Evolutionary conservation across 2,888 invertebrate species (phyloP).

Genomic region (Apamea sordens): DNA sequence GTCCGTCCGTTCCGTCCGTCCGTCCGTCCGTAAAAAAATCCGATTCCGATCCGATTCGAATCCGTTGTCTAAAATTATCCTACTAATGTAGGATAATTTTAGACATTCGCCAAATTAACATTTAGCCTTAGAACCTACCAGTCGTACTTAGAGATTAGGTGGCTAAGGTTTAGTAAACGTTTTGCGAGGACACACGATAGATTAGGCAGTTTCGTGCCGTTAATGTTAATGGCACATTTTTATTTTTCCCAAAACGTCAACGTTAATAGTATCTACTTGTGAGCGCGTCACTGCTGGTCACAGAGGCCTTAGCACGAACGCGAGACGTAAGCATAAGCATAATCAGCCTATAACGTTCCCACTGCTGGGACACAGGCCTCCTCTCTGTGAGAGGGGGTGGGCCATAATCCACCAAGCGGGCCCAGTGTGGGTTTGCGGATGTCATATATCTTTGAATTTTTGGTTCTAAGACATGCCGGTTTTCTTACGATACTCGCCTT

Average conservation of each 20-base stretch:
- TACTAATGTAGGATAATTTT: neutral
- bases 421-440: too few relatives aligned
- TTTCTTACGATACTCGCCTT: too few relatives aligned
- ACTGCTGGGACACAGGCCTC: neutral
- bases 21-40: too few relatives aligned
- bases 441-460: too few relatives aligned
- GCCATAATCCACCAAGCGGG: too few relatives aligned
- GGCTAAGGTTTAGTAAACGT: conserved; percentile 12
- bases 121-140: conserved; percentile 21
- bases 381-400: neutral
- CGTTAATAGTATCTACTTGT: neutral
- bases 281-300: neutral
- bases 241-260: neutral
- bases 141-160: neutral
- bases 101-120: neutral
- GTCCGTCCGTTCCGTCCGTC: too few relatives aligned
- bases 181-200: conserved; percentile 16
- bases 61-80: too few relatives aligned
- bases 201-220: conserved; percentile 8
- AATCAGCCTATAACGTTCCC: neutral
- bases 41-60: too few relatives aligned
- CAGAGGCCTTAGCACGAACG: neutral
- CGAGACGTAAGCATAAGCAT: neutral
- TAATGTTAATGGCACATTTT: neutral
- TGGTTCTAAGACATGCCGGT: too few relatives aligned